Percentiles rank a stretch among this genome's conserved stretches.
phyloP scores from a whole-genome alignment of 2,113 vertebrate species.

The Oreotrochilus melanogaster region DNA sequence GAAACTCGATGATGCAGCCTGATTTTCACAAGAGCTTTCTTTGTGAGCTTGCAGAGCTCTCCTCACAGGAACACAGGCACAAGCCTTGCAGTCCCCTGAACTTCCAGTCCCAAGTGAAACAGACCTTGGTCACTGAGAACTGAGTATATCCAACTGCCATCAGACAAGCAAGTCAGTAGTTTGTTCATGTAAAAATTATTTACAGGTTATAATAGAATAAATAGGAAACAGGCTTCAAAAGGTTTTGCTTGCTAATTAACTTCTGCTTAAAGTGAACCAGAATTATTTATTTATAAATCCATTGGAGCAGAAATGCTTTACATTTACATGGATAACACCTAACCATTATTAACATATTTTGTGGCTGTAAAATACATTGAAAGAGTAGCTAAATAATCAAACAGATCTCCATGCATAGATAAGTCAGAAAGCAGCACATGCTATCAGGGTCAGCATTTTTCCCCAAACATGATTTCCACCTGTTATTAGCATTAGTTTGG shows the following conservation, averaged over 20 bases:
- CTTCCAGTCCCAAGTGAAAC: background rate
- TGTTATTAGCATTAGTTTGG: accelerated
- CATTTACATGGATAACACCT: background rate
- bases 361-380: background rate
- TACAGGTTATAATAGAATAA: background rate
- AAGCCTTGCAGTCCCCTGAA: background rate
- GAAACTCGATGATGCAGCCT: background rate
- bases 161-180: background rate
- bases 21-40: background rate
- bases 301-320: background rate
- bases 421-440: background rate
- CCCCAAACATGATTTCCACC: accelerated
- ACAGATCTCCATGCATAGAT: background rate
- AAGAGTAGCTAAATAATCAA: background rate
- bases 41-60: background rate
- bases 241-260: background rate
- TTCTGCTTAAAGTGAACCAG: background rate
- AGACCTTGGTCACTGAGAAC: background rate
- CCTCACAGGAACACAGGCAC: background rate
- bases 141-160: background rate
- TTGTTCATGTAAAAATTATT: background rate
- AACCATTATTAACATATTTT: background rate
- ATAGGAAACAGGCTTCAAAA: background rate
- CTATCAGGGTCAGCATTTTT: background rate
- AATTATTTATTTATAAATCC: background rate